Evolutionary conservation across 2,797 vertebrate species (phyloP), one percentile per base, ranked within the genome.

Genomic region (Sebastes jordani): DNA sequence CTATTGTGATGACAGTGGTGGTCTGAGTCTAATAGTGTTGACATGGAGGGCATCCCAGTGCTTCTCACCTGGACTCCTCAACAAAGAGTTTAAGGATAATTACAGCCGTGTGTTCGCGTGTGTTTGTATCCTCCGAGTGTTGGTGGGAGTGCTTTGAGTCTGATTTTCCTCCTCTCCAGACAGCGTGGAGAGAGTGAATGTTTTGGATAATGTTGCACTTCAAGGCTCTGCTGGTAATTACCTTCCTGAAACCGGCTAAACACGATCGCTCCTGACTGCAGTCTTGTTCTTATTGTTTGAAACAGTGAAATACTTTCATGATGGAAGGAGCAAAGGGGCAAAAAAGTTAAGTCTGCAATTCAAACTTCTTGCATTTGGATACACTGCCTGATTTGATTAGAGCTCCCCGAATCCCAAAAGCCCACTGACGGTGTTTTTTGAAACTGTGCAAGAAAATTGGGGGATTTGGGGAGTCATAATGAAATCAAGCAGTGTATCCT

Each of bases 191-290:
- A 71, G 70, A 56, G 36, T 58, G 71, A 86, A 71, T 85, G 77
- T 80, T 88, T 82, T 88, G 81, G 84, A 88, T 88, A 86, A 89
- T 86, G 81, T 65, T 61, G 71, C 85, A 56, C 88, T 87, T 63
- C 52, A 54, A 86, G 67, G 75, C 74, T 78, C 75, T 9, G 75
- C 79, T 58, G 59, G 79, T 88, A 90, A 91, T 91, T 87, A 87
- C 80, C 69, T 76, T 34, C 22, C 71, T 27, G 58, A 79, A 77
- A 27, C 30, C 1, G 5, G 16, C 67, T 84, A 65, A 76, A 82
- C 25, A 63, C 22, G 55, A 75, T 23, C 18, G n/a, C 38, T 55
- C 59, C 81, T 58, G 86, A 76, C 77, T 72, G 74, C 58, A 11
- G 73, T 5, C 30, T 42, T 76, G 59, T 63, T 59, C 18, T 55